A percentile compares a stretch with the other conserved stretches of the same genome.
Conservation (phyloP, 2,888 invertebrate genomes). For the Conops quadrifasciatus region DNA sequence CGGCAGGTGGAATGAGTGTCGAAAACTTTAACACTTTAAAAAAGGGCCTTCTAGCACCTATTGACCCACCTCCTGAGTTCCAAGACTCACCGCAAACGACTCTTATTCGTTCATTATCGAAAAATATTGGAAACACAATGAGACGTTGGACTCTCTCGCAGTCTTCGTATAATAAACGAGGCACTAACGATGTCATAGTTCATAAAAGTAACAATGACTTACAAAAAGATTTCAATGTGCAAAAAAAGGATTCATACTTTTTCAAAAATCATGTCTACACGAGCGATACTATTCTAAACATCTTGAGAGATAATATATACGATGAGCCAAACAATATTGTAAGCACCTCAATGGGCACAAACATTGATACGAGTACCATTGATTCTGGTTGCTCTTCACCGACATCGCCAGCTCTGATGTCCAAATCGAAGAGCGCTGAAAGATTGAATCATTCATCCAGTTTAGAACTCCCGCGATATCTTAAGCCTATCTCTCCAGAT, state of each 20-base stretch:
- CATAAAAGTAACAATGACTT: slow-evolving; percentile 33
- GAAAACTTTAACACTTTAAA: slow-evolving; percentile 85
- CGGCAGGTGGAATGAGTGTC: slow-evolving; percentile 79
- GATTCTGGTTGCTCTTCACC: slow-evolving; percentile 57
- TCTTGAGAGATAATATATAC: slow-evolving; percentile 63
- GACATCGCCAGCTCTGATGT: slow-evolving; percentile 43
- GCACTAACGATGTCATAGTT: slow-evolving; percentile 34
- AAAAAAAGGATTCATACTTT: slow-evolving; percentile 58
- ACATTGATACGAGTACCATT: slow-evolving; percentile 56
- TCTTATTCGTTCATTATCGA: slow-evolving; percentile 59
- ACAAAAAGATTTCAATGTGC: slow-evolving; percentile 34
- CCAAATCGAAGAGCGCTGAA: neutral
- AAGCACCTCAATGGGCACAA: slow-evolving; percentile 59
- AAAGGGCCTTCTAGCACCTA: slow-evolving; percentile 77
- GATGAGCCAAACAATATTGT: slow-evolving; percentile 64
- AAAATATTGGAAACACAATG: slow-evolving; percentile 57
- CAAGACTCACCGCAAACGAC: slow-evolving; percentile 69
- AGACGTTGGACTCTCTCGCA: slow-evolving; percentile 61
- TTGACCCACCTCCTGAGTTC: slow-evolving; percentile 87
- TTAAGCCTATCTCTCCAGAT: slow-evolving; percentile 61
- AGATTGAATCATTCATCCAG: slow-evolving; percentile 60
- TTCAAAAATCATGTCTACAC: slow-evolving; percentile 62
- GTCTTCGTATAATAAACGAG: slow-evolving; percentile 57
- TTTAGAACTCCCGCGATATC: slow-evolving; percentile 61
- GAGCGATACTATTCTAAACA: slow-evolving; percentile 63